phyloP scores from a whole-genome alignment of 1,140 invertebrate genomes.

The Spodoptera frugiperda region DNA sequence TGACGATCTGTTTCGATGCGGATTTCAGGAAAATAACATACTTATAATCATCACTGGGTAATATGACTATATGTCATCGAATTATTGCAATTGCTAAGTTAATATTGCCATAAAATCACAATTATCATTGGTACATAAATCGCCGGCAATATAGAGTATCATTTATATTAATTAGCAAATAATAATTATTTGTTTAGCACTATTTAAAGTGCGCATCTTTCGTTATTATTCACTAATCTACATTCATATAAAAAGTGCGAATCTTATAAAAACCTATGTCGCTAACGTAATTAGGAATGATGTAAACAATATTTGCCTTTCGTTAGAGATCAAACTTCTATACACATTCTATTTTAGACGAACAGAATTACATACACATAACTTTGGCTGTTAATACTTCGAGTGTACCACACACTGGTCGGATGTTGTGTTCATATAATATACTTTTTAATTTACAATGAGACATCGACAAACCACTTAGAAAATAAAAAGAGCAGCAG shows the following conservation, averaged over 20 bases:
- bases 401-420: slow-evolving; percentile 25
- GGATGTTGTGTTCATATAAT: slow-evolving; percentile 4
- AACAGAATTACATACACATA: slow-evolving; percentile 39
- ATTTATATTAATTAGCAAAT: slow-evolving; percentile 3
- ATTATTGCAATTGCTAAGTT: not conserved
- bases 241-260: slow-evolving; percentile 42
- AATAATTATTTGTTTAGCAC: not conserved
- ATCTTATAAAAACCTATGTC: slow-evolving; percentile 36
- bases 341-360: slow-evolving; percentile 11
- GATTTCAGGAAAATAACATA: not conserved
- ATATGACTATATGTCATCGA: not conserved
- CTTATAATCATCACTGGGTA: too few relatives aligned
- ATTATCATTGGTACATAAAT: slow-evolving; percentile 1
- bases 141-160: not conserved
- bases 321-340: slow-evolving; percentile 40
- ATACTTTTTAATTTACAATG: slow-evolving; percentile 31
- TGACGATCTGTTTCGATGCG: slow-evolving; percentile 11
- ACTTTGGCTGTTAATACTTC: slow-evolving; percentile 49
- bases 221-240: slow-evolving; percentile 17
- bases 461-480: slow-evolving; percentile 30
- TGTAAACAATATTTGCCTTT: slow-evolving; percentile 42
- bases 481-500: not conserved
- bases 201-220: not conserved
- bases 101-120: slow-evolving; percentile 30
- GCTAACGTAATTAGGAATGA: slow-evolving; percentile 43